Evolutionary conservation across 2,797 vertebrate genomes (phyloP).

Genomic region (Pyrocephalus nanus): DNA sequence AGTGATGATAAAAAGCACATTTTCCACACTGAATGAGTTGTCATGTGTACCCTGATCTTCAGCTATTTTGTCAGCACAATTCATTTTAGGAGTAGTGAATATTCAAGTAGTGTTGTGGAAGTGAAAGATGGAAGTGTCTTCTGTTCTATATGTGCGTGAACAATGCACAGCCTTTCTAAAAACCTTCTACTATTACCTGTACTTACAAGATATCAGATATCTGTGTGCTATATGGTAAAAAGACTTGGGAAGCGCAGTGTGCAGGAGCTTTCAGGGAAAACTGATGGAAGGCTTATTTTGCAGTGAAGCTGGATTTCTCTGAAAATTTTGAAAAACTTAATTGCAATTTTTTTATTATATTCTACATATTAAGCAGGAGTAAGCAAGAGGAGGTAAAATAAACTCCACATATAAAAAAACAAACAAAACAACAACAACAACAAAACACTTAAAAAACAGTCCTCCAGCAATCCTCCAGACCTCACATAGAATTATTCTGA

Average conservation of each 20-base stretch:
- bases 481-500: neutral
- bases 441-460: accelerated
- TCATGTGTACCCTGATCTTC: neutral
- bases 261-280: neutral
- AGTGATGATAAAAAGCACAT: neutral
- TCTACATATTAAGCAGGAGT: neutral
- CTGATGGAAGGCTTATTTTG: neutral
- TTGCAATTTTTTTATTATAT: neutral
- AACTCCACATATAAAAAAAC: neutral
- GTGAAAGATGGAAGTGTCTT: neutral
- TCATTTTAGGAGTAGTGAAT: neutral
- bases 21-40: neutral
- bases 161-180: neutral
- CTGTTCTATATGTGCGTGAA: neutral
- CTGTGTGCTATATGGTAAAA: neutral
- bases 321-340: neutral
- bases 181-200: neutral
- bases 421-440: neutral
- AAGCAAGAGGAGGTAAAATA: neutral
- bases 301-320: neutral
- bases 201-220: neutral
- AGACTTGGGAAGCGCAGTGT: neutral
- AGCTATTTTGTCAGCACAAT: neutral
- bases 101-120: neutral
- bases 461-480: neutral